Percentiles rank a stretch among this genome's conserved stretches.
These are phyloP conservation scores for Drosophila dunni DNA, from an alignment of 1,140 invertebrate genomes.

Conservation along the genomic window DNA sequence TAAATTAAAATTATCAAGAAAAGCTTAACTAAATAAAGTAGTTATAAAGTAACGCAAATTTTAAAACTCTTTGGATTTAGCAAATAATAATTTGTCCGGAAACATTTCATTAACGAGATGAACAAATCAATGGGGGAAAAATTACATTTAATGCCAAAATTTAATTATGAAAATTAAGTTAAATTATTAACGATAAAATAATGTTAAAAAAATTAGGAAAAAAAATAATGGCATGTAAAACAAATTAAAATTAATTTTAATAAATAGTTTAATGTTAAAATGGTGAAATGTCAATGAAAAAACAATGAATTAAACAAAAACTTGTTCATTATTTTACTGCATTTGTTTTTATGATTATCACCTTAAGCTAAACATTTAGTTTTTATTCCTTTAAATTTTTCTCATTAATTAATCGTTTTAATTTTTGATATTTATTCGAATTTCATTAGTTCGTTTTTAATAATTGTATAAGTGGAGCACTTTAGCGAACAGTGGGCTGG, in stretches of 20 bases:
- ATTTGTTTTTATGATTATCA: not conserved
- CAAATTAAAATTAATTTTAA: too few relatives aligned
- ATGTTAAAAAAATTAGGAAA: not conserved
- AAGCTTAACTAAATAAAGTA: too few relatives aligned
- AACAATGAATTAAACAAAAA: not conserved
- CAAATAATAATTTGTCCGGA: too few relatives aligned
- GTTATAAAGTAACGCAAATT: too few relatives aligned
- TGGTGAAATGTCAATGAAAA: not conserved
- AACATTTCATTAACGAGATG: too few relatives aligned
- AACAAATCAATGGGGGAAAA: too few relatives aligned
- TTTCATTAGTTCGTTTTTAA: constrained; percentile 9
- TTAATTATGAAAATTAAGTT: too few relatives aligned
- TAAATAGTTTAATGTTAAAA: not conserved
- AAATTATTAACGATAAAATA: not conserved
- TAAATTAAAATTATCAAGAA: too few relatives aligned
- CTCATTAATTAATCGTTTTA: constrained; percentile 27
- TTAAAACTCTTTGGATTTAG: too few relatives aligned
- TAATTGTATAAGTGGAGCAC: constrained; percentile 16
- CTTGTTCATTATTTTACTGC: not conserved
- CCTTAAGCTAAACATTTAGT: constrained; percentile 16
- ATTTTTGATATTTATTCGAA: constrained; percentile 17
- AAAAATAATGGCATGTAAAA: not conserved
- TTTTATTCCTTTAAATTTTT: not conserved
- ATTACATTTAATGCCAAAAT: too few relatives aligned
- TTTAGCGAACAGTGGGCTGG: constrained; percentile 42